These are phyloP conservation scores for Halcyon malimbica DNA, from an alignment of 2,113 vertebrate genomes.

Conservation along the genomic window DNA sequence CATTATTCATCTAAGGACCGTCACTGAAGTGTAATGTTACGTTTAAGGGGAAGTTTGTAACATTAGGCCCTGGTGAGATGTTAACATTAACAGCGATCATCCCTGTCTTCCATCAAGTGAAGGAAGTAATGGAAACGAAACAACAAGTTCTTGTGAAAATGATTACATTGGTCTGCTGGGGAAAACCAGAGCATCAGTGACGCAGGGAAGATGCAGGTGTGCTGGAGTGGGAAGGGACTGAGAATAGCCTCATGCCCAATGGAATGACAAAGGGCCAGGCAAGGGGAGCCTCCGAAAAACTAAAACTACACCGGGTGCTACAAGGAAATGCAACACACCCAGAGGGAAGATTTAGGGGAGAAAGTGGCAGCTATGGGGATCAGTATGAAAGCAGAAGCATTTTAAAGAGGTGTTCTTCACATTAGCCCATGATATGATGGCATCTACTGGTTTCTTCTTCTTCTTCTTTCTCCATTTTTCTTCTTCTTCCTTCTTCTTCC, in stretches of 20 bases:
- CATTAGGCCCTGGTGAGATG: background rate
- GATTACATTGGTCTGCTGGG: background rate
- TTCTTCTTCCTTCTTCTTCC: too few relatives aligned
- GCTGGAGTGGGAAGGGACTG: background rate
- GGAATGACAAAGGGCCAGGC: background rate
- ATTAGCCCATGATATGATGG: background rate
- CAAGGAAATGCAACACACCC: fast-evolving
- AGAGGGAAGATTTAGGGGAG: background rate
- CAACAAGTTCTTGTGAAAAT: background rate
- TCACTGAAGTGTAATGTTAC: background rate
- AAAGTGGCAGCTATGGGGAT: background rate
- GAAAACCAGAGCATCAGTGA: background rate
- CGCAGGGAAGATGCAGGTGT: background rate
- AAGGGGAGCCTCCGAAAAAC: background rate
- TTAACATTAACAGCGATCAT: background rate
- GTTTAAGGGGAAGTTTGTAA: background rate
- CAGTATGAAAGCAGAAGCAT: background rate
- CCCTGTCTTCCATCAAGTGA: background rate
- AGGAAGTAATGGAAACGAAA: background rate
- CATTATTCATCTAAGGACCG: slow-evolving; percentile 34
- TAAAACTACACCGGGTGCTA: too few relatives aligned
- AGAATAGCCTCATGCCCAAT: background rate
- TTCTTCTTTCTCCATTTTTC: background rate
- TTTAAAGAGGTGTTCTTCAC: background rate
- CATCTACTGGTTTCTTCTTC: background rate